Evolutionary conservation across 2,113 vertebrate species (phyloP), one percentile per base, ranked within the genome.

Genomic region (Callopanchax toddi): DNA sequence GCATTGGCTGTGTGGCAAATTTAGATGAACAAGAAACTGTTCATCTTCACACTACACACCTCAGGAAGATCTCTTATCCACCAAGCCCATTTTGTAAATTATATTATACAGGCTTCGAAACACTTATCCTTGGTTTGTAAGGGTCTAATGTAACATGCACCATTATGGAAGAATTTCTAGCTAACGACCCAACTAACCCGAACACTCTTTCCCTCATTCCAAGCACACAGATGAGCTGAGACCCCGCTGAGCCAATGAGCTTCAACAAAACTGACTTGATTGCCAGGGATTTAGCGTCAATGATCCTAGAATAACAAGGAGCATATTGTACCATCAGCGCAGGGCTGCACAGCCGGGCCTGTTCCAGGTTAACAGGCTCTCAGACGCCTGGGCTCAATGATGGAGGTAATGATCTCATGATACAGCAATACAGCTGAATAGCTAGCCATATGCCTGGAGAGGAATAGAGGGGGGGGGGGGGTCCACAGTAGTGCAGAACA

Each of bases 231-330:
- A 84, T 85, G 71, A 91, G 82, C 79, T 49, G 82, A 82, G 85
- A 82, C 74, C 87, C 89, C 74, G 78, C 88, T 83, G 86, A 88
- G 89, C 86, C 90, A 92, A 92, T 91, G 91, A 91, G 86, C 87
- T 91, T 87, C 85, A 64, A 78, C 85, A 81, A 89, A 92, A 87
- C 84, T 67, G 76, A 63, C 87, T 88, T 91, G 87, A 89, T 91
- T 87, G 87, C 87, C 81, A 70, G 69, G 85, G 84, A 79, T 90
- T 87, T 85, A 87, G 86, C 81, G 86, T 64, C 88, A 91, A 92
- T 92, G 91, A 91, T 87, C 88, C 89, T 87, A 74, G 88, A 91
- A 92, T 92, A 92, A 92, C 91, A 92, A 68, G 87, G 87, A 91
- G 85, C 90, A 91, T 88, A 92, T 91, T 91, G 91, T 70, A 61